Conservation (phyloP, 1,140 invertebrate genomes). For the Thrips palmi region DNA sequence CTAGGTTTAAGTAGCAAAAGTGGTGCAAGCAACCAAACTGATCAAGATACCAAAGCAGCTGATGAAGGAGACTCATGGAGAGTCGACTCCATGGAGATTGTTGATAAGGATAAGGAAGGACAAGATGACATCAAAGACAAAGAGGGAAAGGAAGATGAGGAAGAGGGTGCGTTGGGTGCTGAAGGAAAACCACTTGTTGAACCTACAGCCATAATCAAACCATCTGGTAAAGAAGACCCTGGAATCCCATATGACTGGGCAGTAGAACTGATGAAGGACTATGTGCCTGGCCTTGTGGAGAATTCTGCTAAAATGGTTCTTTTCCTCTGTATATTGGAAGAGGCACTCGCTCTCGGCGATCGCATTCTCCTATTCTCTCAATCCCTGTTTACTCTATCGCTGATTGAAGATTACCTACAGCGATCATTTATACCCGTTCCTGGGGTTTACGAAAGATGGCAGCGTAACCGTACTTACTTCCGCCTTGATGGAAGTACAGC, state of each 20-base stretch:
- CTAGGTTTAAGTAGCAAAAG: conserved; percentile 1
- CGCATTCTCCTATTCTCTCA: conserved; percentile 93
- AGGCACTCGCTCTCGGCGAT: conserved; percentile 73
- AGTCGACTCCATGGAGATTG: conserved; percentile 5
- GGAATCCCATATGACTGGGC: conserved; percentile 74
- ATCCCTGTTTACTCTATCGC: conserved; percentile 84
- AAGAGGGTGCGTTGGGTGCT: conserved; percentile 24
- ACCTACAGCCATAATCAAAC: conserved; percentile 21
- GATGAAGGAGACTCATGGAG: neutral
- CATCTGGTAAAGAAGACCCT: conserved; percentile 42
- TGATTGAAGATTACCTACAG: conserved; percentile 91
- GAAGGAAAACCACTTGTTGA: conserved; percentile 20
- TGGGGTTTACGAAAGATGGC: conserved; percentile 54
- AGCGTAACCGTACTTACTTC: conserved; percentile 75
- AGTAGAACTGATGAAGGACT: conserved; percentile 66
- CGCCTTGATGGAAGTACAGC: conserved; percentile 89
- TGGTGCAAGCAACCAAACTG: neutral
- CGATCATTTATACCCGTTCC: conserved; percentile 59
- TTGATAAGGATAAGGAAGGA: conserved; percentile 8
- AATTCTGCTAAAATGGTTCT: conserved; percentile 92
- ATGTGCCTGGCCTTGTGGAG: conserved; percentile 72
- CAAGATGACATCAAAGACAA: conserved; percentile 16
- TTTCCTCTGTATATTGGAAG: conserved; percentile 81
- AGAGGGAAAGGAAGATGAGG: conserved; percentile 17
- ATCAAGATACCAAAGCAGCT: neutral